These are phyloP conservation scores for Coleophora deauratella DNA, from an alignment of 2,888 invertebrate species.

Conservation along the genomic window DNA sequence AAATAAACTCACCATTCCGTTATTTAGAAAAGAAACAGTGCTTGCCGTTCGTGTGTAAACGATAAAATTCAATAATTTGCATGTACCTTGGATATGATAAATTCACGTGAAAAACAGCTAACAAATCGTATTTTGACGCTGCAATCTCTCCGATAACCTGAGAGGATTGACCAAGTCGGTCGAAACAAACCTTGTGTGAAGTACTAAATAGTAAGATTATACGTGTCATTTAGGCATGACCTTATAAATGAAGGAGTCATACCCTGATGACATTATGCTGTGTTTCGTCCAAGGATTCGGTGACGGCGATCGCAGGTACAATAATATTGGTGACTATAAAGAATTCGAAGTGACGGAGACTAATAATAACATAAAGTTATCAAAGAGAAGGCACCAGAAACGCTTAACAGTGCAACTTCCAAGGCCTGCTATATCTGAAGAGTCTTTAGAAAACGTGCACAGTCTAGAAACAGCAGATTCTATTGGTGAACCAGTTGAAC, in stretches of 20 bases:
- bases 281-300: slow-evolving; percentile 81
- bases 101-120: slow-evolving; percentile 12
- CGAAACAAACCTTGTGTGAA: slow-evolving; percentile 20
- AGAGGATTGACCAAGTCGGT: slow-evolving; percentile 6
- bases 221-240: slow-evolving; percentile 33
- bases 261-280: slow-evolving; percentile 76
- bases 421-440: slow-evolving; percentile 27
- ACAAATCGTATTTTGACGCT: slow-evolving; percentile 8
- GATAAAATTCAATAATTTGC: slow-evolving; percentile 13
- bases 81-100: slow-evolving; percentile 2
- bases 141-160: slow-evolving; percentile 13
- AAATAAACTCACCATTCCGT: slow-evolving; percentile 8
- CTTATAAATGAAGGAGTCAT: slow-evolving; percentile 68
- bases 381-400: slow-evolving; percentile 30
- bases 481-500: slow-evolving; percentile 27
- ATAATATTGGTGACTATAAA: slow-evolving; percentile 42
- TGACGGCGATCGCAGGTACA: slow-evolving; percentile 46
- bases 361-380: slow-evolving; percentile 21
- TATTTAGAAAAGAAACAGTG: slow-evolving; percentile 4
- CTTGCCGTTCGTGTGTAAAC: slow-evolving; percentile 7
- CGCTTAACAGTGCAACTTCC: slow-evolving; percentile 14
- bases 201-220: slow-evolving; percentile 19
- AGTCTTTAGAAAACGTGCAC: slow-evolving; percentile 2
- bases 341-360: slow-evolving; percentile 40
- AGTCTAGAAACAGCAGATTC: slow-evolving; percentile 10